Evolutionary conservation across 2,113 vertebrate genomes (phyloP).

Genomic region (Rattus norvegicus): GRCr8 NC_086035.1:41920501-41921000

Average conservation of each 20-base stretch:
- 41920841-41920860: not conserved
- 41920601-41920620: not conserved
- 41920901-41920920: not conserved
- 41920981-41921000: not conserved
- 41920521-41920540: too few relatives aligned
- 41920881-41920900: not conserved
- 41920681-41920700: not conserved
- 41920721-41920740: not conserved
- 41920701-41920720: too few relatives aligned
- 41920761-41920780: not conserved
- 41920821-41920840: not conserved
- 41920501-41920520: not conserved
- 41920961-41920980: not conserved
- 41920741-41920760: not conserved
- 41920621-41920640: not conserved
- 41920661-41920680: not conserved
- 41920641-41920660: not conserved
- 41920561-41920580: not conserved
- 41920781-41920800: not conserved
- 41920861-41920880: not conserved
- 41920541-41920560: not conserved
- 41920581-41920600: not conserved
- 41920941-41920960: not conserved
- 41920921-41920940: not conserved
- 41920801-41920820: not conserved